Percentiles rank a stretch among this genome's conserved stretches.
These are phyloP conservation scores for Carapus acus DNA, from an alignment of 2,797 vertebrate species.

Conservation along the genomic window DNA sequence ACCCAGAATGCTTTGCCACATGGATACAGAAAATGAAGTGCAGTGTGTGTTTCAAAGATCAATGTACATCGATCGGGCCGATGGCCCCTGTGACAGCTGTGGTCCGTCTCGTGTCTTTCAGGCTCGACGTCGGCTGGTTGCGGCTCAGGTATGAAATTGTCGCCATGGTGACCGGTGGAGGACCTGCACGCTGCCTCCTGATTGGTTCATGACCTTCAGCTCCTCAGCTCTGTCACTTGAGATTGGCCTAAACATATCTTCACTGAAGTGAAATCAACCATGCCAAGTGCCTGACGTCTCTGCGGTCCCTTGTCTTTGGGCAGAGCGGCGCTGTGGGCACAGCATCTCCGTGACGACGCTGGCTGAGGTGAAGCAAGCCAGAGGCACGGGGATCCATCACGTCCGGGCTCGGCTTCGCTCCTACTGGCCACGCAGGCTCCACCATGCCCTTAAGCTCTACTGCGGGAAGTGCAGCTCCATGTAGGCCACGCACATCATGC, in stretches of 20 bases:
- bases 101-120: too few relatives aligned
- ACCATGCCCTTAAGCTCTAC: slow-evolving; percentile 85
- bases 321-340: slow-evolving; percentile 61
- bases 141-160: slow-evolving; percentile 40
- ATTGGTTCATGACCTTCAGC: too few relatives aligned
- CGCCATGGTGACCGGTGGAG: too few relatives aligned
- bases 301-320: not conserved
- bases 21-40: too few relatives aligned
- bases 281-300: too few relatives aligned
- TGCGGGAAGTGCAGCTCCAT: slow-evolving; percentile 81
- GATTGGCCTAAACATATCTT: too few relatives aligned
- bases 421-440: slow-evolving; percentile 78
- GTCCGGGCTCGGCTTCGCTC: slow-evolving; percentile 78
- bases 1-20: too few relatives aligned
- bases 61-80: too few relatives aligned
- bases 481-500: slow-evolving; percentile 58
- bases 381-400: slow-evolving; percentile 70
- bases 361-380: slow-evolving; percentile 66
- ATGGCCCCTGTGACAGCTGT: too few relatives aligned
- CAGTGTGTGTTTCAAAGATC: slow-evolving; percentile 1
- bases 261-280: too few relatives aligned
- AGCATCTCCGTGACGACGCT: slow-evolving; percentile 48
- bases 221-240: too few relatives aligned
- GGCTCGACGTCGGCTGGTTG: not conserved
- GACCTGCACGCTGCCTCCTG: too few relatives aligned